A percentile compares a stretch with the other conserved stretches of the same genome.
phyloP scores from a whole-genome alignment of 1,140 invertebrate species.

The Drosophila tsacasi region DNA sequence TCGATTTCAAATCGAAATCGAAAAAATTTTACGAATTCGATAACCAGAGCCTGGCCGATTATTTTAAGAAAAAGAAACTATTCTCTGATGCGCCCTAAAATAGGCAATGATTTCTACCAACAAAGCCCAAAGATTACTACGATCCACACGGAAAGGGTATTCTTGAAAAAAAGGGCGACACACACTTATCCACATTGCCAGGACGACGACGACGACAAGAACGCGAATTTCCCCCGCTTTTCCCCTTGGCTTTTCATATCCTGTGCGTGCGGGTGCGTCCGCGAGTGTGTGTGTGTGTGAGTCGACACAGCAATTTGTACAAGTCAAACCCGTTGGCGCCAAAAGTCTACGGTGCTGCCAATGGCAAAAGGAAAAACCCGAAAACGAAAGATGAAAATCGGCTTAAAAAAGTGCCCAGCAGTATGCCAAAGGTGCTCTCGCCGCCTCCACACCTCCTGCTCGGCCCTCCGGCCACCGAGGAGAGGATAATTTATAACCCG shows the following conservation, averaged over 20 bases:
- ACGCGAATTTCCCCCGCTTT: slow-evolving; percentile 36
- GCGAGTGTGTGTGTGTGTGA: slow-evolving; percentile 30
- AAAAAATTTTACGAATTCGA: too few relatives aligned
- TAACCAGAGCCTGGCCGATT: too few relatives aligned
- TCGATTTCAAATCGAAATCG: too few relatives aligned
- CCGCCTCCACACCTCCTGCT: not conserved
- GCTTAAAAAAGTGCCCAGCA: slow-evolving; percentile 64
- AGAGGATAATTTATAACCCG: slow-evolving; percentile 78
- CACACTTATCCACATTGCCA: slow-evolving; percentile 47
- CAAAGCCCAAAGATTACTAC: not conserved
- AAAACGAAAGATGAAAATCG: slow-evolving; percentile 76
- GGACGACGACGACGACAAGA: slow-evolving; percentile 63
- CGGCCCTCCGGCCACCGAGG: not conserved
- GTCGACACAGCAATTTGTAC: slow-evolving; percentile 82
- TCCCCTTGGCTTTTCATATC: slow-evolving; percentile 3
- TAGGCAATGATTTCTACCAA: not conserved
- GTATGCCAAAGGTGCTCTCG: slow-evolving; percentile 77
- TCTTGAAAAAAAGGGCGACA: slow-evolving; percentile 25
- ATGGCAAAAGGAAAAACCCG: slow-evolving; percentile 64
- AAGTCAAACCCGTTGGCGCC: slow-evolving; percentile 81
- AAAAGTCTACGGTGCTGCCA: slow-evolving; percentile 77
- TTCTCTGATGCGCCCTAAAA: not conserved
- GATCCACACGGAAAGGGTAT: slow-evolving; percentile 10
- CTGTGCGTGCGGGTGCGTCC: slow-evolving; percentile 75
- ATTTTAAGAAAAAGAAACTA: not conserved